phyloP scores from a whole-genome alignment of 1,140 invertebrate species.

The Drosophila arizonae region DNA sequence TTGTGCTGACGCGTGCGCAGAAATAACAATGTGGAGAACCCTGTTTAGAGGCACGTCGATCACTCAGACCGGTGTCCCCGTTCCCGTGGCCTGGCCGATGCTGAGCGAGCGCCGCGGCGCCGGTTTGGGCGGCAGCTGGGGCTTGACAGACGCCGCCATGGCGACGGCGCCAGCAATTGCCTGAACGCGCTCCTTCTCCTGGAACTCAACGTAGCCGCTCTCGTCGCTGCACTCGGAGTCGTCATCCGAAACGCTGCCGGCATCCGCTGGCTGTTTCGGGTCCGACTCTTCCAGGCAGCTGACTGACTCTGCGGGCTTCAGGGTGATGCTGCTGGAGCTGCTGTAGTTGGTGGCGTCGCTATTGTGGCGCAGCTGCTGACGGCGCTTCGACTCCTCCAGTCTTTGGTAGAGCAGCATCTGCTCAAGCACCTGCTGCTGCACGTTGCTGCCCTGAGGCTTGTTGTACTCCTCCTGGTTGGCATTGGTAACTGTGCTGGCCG shows the following conservation, averaged over 20 bases:
- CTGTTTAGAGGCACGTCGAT: conserved; percentile 58
- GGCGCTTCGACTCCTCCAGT: conserved; percentile 61
- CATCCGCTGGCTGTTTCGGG: conserved; percentile 32
- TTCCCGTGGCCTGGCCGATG: conserved; percentile 29
- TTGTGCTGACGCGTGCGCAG: conserved; percentile 62
- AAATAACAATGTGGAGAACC: conserved; percentile 65
- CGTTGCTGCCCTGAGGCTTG: conserved; percentile 37
- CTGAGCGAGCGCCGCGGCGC: conserved; percentile 66
- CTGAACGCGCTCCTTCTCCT: conserved; percentile 63
- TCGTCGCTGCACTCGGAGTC: conserved; percentile 84
- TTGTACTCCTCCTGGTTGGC: conserved; percentile 68
- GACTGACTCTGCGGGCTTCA: conserved; percentile 54
- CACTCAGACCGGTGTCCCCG: conserved; percentile 34
- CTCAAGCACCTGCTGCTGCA: conserved; percentile 69
- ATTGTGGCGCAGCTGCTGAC: conserved; percentile 65
- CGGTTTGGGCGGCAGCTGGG: conserved; percentile 73
- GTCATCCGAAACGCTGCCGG: conserved; percentile 44
- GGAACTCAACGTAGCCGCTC: conserved; percentile 84
- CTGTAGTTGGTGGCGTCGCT: conserved; percentile 75
- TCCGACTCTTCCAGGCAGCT: conserved; percentile 42
- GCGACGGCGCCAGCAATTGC: conserved; percentile 19
- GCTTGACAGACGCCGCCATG: conserved; percentile 44
- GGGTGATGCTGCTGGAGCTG: conserved; percentile 79
- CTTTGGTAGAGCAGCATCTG: conserved; percentile 80
- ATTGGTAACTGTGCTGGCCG: conserved; percentile 87